Conservation (phyloP, 2,888 invertebrate genomes). For the Tetragonisca angustula region DNA sequence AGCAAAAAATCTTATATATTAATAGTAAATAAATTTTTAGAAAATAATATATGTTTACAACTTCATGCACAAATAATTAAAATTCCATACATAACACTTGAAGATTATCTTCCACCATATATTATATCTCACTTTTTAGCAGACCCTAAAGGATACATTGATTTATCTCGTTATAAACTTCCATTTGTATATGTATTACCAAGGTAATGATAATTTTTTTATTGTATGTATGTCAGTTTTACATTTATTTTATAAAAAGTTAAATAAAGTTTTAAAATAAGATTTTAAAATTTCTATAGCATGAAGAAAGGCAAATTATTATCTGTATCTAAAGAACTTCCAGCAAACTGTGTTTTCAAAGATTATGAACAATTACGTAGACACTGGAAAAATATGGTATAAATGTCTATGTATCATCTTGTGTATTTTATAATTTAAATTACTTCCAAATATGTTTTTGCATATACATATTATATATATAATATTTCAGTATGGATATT, state of each 20-base stretch:
- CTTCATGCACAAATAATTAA: constrained; percentile 67
- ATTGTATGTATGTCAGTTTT: not conserved
- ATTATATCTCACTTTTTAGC: constrained; percentile 62
- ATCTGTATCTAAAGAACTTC: constrained; percentile 75
- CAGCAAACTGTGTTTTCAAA: constrained; percentile 72
- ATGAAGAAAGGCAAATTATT: constrained; percentile 76
- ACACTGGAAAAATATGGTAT: constrained; percentile 83
- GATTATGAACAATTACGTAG: constrained; percentile 77
- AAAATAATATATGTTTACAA: constrained; percentile 57
- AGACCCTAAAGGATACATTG: constrained; percentile 68
- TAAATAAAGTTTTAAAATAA: not conserved
- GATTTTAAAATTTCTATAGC: constrained; percentile 58
- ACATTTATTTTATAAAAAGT: too few relatives aligned
- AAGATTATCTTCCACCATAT: constrained; percentile 51
- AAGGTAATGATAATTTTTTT: constrained; percentile 71
- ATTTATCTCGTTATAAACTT: constrained; percentile 60
- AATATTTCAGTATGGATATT: constrained; percentile 79
- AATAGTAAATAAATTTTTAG: constrained; percentile 51
- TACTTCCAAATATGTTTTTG: not conserved
- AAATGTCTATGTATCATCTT: constrained; percentile 11
- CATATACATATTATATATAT: constrained; percentile 16
- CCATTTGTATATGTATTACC: constrained; percentile 78
- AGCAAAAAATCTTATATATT: not conserved
- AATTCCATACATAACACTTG: constrained; percentile 68
- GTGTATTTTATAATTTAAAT: constrained; percentile 3